Percentiles rank a stretch among this genome's conserved stretches.
Conservation (phyloP, 2,113 vertebrate genomes). For the Scomber scombrus region DNA sequence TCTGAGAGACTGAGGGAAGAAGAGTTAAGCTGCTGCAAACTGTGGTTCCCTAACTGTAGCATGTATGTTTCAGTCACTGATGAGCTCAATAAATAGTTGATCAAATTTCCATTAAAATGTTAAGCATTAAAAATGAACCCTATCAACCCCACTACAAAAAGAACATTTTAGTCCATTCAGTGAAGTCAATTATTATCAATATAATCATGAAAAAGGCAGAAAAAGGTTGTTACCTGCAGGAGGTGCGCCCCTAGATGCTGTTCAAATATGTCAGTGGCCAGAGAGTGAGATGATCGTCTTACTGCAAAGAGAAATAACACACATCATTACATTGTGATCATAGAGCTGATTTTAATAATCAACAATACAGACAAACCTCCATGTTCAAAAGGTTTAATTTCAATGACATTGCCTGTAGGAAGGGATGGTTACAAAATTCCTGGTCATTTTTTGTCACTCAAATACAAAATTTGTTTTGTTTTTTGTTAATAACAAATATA, state of each 20-base stretch:
- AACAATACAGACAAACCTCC: neutral
- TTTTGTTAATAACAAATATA: neutral
- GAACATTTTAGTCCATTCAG: too few relatives aligned
- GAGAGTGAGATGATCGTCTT: constrained; percentile 76
- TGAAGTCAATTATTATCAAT: too few relatives aligned
- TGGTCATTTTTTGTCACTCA: neutral
- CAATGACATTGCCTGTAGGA: neutral
- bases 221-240: constrained; percentile 86
- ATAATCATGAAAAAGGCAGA: neutral
- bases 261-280: constrained; percentile 90
- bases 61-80: neutral
- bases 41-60: constrained; percentile 1
- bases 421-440: neutral
- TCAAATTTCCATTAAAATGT: too few relatives aligned
- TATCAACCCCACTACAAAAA: too few relatives aligned
- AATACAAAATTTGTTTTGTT: neutral
- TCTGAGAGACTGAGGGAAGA: constrained; percentile 15
- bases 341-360: neutral
- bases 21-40: constrained; percentile 14
- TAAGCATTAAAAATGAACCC: too few relatives aligned
- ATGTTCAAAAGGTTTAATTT: neutral
- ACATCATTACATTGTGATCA: constrained; percentile 15
- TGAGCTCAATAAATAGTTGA: neutral
- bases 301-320: constrained; percentile 73
- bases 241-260: constrained; percentile 92